Evolutionary conservation across 2,888 invertebrate genomes (phyloP).

Genomic region (Drosophila emarginata): DNA sequence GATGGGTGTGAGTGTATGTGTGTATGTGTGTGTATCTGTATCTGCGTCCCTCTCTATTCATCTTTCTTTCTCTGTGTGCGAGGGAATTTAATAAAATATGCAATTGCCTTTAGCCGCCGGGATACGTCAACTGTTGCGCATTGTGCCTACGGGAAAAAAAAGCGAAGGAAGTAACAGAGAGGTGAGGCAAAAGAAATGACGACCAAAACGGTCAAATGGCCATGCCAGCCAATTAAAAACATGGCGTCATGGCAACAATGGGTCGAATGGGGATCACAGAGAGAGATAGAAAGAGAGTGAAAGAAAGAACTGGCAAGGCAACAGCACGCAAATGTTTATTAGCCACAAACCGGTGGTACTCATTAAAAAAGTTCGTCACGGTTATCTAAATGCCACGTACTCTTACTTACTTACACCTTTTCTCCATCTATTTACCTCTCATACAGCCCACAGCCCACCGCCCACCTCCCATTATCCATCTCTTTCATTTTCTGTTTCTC

Average conservation of each 20-base stretch:
- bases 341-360: conserved; percentile 76
- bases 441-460: too few relatives aligned
- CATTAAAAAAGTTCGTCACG: conserved; percentile 75
- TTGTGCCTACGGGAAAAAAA: conserved; percentile 19
- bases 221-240: conserved; percentile 70
- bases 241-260: conserved; percentile 71
- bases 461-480: neutral
- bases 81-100: conserved; percentile 66
- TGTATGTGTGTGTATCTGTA: conserved; percentile 14
- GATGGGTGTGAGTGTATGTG: conserved; percentile 21
- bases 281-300: conserved; percentile 14
- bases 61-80: conserved; percentile 23
- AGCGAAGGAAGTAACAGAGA: conserved; percentile 5
- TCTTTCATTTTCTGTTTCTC: neutral
- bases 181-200: conserved; percentile 18
- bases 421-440: neutral
- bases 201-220: conserved; percentile 34
- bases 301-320: conserved; percentile 17
- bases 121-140: conserved; percentile 55
- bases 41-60: conserved; percentile 14
- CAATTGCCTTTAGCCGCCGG: conserved; percentile 52
- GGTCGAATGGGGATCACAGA: conserved; percentile 1
- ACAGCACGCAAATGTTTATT: conserved; percentile 71
- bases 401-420: neutral
- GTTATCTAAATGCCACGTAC: conserved; percentile 16